Conservation (phyloP, 2,113 vertebrate genomes). For the Dipodomys stephensi region DNA sequence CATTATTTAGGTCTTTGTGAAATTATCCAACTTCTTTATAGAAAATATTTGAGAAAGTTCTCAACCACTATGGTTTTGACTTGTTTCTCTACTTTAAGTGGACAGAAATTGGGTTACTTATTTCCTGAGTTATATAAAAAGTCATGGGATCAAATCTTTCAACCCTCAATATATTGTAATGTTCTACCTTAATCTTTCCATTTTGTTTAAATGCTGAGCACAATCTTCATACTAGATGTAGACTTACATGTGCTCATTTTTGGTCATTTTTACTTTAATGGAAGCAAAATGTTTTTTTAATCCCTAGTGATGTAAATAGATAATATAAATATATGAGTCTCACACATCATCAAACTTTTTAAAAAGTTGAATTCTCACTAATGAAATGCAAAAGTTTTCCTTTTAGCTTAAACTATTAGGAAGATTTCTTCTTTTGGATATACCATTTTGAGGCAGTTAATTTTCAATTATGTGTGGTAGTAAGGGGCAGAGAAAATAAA, state of each 20-base stretch:
- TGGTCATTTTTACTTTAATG: constrained; percentile 29
- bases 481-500: background rate
- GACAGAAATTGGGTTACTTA: constrained; percentile 64
- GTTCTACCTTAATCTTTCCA: constrained; percentile 62
- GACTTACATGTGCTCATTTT: constrained; percentile 22
- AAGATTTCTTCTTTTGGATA: background rate
- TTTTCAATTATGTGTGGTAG: background rate
- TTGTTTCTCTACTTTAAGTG: constrained; percentile 63
- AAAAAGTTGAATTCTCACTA: constrained; percentile 35
- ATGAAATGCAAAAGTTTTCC: constrained; percentile 38
- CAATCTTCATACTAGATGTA: constrained; percentile 45
- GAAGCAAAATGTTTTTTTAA: constrained; percentile 47
- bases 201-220: constrained; percentile 65
- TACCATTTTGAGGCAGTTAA: background rate
- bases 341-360: constrained; percentile 60
- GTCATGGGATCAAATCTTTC: constrained; percentile 52
- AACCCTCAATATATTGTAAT: constrained; percentile 63
- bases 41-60: constrained; percentile 26
- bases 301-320: constrained; percentile 30
- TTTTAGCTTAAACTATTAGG: background rate
- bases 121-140: constrained; percentile 74
- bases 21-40: constrained; percentile 67
- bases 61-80: constrained; percentile 4
- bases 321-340: constrained; percentile 47
- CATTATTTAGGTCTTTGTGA: constrained; percentile 58